Evolutionary conservation across 1,140 invertebrate genomes (phyloP).

Genomic region (Aphelinus certus): DNA sequence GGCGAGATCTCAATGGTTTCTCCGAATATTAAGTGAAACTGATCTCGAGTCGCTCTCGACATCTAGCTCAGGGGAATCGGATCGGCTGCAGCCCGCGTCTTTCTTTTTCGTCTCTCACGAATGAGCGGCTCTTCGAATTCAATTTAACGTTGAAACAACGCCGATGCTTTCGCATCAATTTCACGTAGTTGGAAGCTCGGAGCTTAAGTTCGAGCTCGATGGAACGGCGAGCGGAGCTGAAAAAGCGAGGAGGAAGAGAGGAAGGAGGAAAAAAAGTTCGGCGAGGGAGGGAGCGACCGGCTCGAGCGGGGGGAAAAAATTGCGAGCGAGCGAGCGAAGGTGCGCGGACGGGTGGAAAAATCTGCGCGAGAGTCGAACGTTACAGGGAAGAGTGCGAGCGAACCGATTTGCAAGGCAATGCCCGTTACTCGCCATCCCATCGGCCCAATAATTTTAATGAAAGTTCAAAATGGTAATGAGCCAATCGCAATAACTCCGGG

Average conservation of each 20-base stretch:
- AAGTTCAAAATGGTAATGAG: not conserved
- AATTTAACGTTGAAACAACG: constrained; percentile 43
- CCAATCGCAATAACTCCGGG: constrained; percentile 5
- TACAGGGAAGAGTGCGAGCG: constrained; percentile 25
- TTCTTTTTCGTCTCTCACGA: constrained; percentile 34
- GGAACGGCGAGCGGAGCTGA: constrained; percentile 6
- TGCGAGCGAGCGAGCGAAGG: not conserved
- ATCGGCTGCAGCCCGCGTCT: not conserved
- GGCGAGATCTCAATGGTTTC: not conserved
- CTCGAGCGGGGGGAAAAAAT: not conserved
- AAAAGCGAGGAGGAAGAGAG: constrained; percentile 11
- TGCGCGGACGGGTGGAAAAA: constrained; percentile 8
- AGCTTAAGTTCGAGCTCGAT: constrained; percentile 4
- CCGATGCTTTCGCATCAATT: constrained; percentile 21
- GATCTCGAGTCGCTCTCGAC: not conserved
- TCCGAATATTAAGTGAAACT: constrained; percentile 18
- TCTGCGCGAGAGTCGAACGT: constrained; percentile 29
- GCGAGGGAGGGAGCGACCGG: not conserved
- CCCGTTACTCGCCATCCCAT: not conserved
- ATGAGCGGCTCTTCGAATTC: constrained; percentile 43
- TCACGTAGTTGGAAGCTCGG: constrained; percentile 7
- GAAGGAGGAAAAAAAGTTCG: not conserved
- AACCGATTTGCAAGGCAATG: constrained; percentile 13
- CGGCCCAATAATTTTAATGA: constrained; percentile 23
- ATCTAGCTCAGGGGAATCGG: constrained; percentile 5